A percentile compares a stretch with the other conserved stretches of the same genome.
Conservation (phyloP, 2,888 invertebrate species). For the Sesia apiformis region DNA sequence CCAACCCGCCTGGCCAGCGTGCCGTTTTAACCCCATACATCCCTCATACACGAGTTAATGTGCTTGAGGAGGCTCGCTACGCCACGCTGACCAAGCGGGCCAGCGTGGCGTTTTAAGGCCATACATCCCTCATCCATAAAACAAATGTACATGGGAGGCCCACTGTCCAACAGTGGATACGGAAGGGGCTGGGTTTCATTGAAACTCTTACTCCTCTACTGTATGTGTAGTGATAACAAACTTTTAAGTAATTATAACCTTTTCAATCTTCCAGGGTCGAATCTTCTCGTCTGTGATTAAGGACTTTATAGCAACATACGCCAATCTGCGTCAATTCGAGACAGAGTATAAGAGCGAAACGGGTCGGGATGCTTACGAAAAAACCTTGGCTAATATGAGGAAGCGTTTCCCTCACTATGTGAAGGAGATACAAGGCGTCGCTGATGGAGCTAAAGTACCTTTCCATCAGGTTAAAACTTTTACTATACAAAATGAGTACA, state of each 20-base stretch:
- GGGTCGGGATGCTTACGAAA: conserved; percentile 83
- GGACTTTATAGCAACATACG: conserved; percentile 77
- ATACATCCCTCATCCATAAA: too few relatives aligned
- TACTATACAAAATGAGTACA: not conserved
- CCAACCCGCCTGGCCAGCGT: too few relatives aligned
- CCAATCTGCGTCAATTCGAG: conserved; percentile 79
- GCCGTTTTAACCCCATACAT: too few relatives aligned
- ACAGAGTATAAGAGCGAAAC: conserved; percentile 81
- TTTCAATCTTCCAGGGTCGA: conserved; percentile 76
- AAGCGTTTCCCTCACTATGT: conserved; percentile 87
- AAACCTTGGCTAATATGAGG: conserved; percentile 79
- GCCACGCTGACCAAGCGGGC: too few relatives aligned
- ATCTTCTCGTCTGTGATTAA: conserved; percentile 84
- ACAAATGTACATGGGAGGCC: too few relatives aligned
- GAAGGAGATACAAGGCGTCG: conserved; percentile 87
- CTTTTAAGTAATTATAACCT: not conserved
- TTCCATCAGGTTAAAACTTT: conserved; percentile 80
- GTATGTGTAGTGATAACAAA: not conserved
- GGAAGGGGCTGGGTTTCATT: too few relatives aligned
- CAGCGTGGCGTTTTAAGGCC: too few relatives aligned
- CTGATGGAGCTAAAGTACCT: conserved; percentile 88
- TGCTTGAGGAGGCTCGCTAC: too few relatives aligned
- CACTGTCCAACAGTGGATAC: too few relatives aligned
- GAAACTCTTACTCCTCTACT: not conserved
- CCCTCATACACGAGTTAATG: too few relatives aligned